phyloP scores from a whole-genome alignment of 2,113 vertebrate genomes.

The Apeltes quadracus region DNA sequence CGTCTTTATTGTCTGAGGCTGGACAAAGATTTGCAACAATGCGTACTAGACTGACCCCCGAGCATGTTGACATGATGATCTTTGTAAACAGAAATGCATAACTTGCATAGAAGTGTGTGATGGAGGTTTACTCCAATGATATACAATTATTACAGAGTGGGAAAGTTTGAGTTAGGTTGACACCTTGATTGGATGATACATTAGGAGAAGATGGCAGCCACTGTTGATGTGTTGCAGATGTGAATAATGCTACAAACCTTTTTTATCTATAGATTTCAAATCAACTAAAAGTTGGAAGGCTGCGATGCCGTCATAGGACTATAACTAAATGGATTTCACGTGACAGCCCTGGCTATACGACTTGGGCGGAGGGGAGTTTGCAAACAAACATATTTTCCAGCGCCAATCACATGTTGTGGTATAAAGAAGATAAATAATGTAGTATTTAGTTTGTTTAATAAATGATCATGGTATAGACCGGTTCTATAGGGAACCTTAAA shows the following conservation, averaged over 20 bases:
- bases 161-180: background rate
- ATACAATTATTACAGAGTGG: background rate
- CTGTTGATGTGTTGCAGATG: background rate
- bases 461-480: too few species aligned
- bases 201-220: background rate
- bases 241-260: conserved; percentile 3
- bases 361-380: too few species aligned
- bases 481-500: too few species aligned
- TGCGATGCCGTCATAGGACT: background rate
- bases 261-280: background rate
- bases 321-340: background rate
- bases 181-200: background rate
- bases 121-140: background rate
- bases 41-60: conserved; percentile 63
- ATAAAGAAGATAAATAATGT: too few species aligned
- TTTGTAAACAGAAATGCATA: conserved; percentile 69
- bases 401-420: too few species aligned
- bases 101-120: background rate
- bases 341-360: too few species aligned
- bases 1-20: conserved; percentile 51
- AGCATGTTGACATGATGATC: conserved; percentile 68
- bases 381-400: too few species aligned
- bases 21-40: conserved; percentile 64
- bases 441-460: too few species aligned
- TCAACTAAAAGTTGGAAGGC: background rate